Percentiles rank a stretch among this genome's conserved stretches.
These are phyloP conservation scores for Microcebus jonahi DNA, from an alignment of 2,113 vertebrate species.

Conservation along the genomic window DNA sequence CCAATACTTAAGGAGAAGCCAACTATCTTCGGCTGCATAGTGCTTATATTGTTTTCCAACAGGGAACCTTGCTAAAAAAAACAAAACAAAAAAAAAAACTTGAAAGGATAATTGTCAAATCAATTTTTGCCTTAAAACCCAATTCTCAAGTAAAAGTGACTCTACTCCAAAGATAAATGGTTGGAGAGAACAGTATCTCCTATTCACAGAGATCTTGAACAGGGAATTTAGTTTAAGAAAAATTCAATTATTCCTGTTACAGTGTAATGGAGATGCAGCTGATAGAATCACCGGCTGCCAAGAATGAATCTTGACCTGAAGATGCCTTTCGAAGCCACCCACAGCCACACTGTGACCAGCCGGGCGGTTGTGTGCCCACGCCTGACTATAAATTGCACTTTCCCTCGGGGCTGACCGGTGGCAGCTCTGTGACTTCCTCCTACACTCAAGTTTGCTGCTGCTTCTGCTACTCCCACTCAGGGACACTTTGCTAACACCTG, in stretches of 20 bases:
- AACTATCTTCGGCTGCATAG: background rate
- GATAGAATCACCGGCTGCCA: background rate
- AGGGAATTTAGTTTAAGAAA: slow-evolving; percentile 1
- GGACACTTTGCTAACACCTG: background rate
- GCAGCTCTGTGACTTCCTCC: background rate
- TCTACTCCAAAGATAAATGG: background rate
- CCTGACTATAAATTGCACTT: background rate
- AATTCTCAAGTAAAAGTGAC: background rate
- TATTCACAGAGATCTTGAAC: background rate
- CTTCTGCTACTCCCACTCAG: background rate
- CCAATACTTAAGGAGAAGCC: background rate
- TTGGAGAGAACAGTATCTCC: background rate
- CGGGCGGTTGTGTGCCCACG: background rate
- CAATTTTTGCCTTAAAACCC: background rate
- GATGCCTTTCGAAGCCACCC: background rate
- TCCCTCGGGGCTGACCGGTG: background rate
- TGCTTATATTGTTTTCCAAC: background rate
- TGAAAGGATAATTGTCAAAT: background rate
- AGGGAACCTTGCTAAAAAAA: background rate
- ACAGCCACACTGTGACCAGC: background rate
- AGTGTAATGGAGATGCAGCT: background rate
- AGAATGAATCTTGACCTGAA: background rate
- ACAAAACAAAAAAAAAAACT: background rate
- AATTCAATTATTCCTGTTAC: background rate
- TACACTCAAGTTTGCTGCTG: background rate